These are phyloP conservation scores for Drosophila atripex DNA, from an alignment of 2,888 invertebrate species.

Conservation along the genomic window DNA sequence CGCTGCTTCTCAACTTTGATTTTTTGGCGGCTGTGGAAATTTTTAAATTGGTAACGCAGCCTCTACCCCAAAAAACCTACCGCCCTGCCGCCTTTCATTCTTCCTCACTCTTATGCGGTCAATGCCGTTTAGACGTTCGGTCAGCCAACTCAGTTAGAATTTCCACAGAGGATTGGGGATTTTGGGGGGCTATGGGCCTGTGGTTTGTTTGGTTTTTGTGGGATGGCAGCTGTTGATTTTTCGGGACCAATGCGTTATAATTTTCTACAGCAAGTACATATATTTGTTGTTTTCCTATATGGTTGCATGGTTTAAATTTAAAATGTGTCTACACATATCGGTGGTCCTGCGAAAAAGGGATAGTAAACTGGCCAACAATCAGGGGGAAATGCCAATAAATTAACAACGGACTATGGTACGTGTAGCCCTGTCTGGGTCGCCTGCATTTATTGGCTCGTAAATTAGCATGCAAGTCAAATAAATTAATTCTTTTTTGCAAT, in stretches of 20 bases:
- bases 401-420: conserved; percentile 65
- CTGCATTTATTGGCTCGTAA: conserved; percentile 75
- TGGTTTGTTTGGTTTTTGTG: conserved; percentile 75
- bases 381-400: conserved; percentile 64
- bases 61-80: neutral
- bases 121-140: conserved; percentile 72
- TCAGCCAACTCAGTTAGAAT: conserved; percentile 63
- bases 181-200: conserved; percentile 57
- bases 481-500: conserved; percentile 79
- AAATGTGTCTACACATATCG: conserved; percentile 71
- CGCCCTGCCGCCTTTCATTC: neutral
- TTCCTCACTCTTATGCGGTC: conserved; percentile 62
- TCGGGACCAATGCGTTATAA: conserved; percentile 75
- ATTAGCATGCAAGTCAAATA: conserved; percentile 79
- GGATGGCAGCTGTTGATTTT: conserved; percentile 76
- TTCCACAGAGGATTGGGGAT: conserved; percentile 9
- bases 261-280: conserved; percentile 54
- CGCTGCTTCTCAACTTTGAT: conserved; percentile 68
- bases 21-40: conserved; percentile 72
- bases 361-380: conserved; percentile 17
- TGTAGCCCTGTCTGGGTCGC: conserved; percentile 15
- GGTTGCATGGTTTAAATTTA: conserved; percentile 66
- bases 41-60: conserved; percentile 63
- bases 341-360: conserved; percentile 9
- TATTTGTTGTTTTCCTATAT: conserved; percentile 22